Evolutionary conservation across 2,113 vertebrate genomes (phyloP), one percentile per base, ranked within the genome.

Genomic region (Tragelaphus scriptus): DNA sequence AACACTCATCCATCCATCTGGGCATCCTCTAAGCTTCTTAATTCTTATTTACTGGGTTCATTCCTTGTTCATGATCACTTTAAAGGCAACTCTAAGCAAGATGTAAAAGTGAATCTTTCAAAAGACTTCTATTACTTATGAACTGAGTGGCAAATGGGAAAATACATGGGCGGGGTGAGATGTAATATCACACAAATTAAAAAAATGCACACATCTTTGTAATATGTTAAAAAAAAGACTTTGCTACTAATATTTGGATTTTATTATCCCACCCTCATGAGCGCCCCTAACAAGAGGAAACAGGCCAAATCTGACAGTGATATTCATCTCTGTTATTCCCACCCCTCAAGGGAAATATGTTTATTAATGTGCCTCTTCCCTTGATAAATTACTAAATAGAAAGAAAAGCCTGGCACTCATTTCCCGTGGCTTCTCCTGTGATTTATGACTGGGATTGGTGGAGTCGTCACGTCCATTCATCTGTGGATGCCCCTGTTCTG

Each of bases 341-440:
- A 98, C 98, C 98, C 99, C 99, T 99, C 99, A 97, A 99, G 99
- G 99, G 99, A 99, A 99, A 99, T 99, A 99, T 98, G 99, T 99
- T 99, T 99, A 99, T 99, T 99, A 99, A 99, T 99, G 99, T 91
- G 98, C 99, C 99, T 99, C 99, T 99, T 99, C 99, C 98, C 99
- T 98, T 99, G 99, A 99, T 99, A 99, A 99, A 99, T 99, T 99
- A 99, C 99, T 99, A 99, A 99, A 99, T 98, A 99, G 99, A 99
- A 99, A 99, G 99, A 99, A 98, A 99, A 99, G 99, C 98, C 99
- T 99, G 98, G 99, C 99, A 99, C 99, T 99, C 98, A 98, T 99
- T 99, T 99, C 99, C 98, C 56, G 56, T 98, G 99, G 99, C 98
- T 99, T 95, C 98, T 98, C 98, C 98, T 65, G 94, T 99, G 99